phyloP scores from a whole-genome alignment of 2,888 invertebrate genomes.

The Dynastes tityus region DNA sequence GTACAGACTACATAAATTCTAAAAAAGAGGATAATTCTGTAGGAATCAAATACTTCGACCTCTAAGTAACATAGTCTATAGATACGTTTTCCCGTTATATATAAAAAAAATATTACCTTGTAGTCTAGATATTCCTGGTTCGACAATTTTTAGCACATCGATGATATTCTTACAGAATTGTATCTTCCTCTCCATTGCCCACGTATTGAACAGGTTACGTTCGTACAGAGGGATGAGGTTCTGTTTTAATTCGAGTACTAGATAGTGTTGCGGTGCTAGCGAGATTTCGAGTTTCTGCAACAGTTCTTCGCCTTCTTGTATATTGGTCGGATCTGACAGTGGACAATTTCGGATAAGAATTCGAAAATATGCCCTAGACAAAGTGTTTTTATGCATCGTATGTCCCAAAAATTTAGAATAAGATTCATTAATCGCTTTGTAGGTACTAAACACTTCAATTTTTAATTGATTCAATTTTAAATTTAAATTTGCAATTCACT shows the following conservation, averaged over 20 bases:
- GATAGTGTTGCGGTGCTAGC: slow-evolving; percentile 79
- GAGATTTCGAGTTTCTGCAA: slow-evolving; percentile 72
- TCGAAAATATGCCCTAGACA: not conserved
- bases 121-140: slow-evolving; percentile 81
- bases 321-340: slow-evolving; percentile 70
- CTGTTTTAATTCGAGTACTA: slow-evolving; percentile 81
- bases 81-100: no score
- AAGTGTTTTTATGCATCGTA: slow-evolving; percentile 14
- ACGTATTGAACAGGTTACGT: slow-evolving; percentile 59
- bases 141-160: slow-evolving; percentile 77
- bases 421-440: no score
- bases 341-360: slow-evolving; percentile 16
- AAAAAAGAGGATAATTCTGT: no score
- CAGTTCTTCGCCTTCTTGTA: slow-evolving; percentile 68
- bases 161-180: slow-evolving; percentile 79
- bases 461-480: no score
- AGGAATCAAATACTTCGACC: no score
- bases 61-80: no score
- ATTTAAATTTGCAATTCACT: no score
- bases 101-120: slow-evolving; percentile 72
- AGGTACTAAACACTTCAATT: no score
- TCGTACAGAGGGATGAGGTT: slow-evolving; percentile 75
- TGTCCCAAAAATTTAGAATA: no score
- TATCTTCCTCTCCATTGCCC: slow-evolving; percentile 76
- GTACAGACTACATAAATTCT: no score